Evolutionary conservation across 1,140 invertebrate species (phyloP).

Genomic region (Drosophila pandora): DNA sequence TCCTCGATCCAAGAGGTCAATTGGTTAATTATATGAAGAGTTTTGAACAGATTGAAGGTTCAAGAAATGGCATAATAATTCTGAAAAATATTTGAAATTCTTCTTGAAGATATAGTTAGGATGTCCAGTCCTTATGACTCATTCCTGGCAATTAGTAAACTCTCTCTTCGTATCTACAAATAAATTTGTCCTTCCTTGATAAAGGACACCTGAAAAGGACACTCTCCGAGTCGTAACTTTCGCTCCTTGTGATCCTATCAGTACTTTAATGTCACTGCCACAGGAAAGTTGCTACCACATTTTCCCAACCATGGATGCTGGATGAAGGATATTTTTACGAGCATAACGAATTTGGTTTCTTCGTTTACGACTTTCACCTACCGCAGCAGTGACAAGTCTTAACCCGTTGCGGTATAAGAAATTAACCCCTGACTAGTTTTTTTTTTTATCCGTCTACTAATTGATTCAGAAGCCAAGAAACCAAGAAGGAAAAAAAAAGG

Average conservation of each 20-base stretch:
- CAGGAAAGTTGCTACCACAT: background rate
- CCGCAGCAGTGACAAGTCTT: conserved; percentile 53
- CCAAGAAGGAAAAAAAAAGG: conserved; percentile 25
- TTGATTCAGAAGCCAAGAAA: conserved; percentile 23
- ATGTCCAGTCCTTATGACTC: no score
- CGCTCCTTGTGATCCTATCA: conserved; percentile 28
- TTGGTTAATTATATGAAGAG: background rate
- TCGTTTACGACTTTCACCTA: conserved; percentile 69
- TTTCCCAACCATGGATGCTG: conserved; percentile 16
- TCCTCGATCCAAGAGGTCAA: background rate
- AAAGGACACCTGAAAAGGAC: conserved; percentile 25
- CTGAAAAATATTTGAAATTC: background rate
- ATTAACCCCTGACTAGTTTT: background rate
- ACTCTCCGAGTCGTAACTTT: conserved; percentile 27
- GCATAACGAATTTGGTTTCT: conserved; percentile 60
- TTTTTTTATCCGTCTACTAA: conserved; percentile 25
- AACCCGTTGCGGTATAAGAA: conserved; percentile 53
- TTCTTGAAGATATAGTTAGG: no score
- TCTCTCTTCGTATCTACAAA: conserved; percentile 1
- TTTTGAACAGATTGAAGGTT: background rate
- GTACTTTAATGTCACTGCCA: conserved; percentile 3
- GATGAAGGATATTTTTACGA: conserved; percentile 50
- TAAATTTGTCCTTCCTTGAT: conserved; percentile 34
- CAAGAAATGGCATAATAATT: background rate
- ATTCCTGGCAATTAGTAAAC: no score